These are phyloP conservation scores for Agrotis clavis DNA, from an alignment of 2,888 invertebrate species.

Conservation along the genomic window DNA sequence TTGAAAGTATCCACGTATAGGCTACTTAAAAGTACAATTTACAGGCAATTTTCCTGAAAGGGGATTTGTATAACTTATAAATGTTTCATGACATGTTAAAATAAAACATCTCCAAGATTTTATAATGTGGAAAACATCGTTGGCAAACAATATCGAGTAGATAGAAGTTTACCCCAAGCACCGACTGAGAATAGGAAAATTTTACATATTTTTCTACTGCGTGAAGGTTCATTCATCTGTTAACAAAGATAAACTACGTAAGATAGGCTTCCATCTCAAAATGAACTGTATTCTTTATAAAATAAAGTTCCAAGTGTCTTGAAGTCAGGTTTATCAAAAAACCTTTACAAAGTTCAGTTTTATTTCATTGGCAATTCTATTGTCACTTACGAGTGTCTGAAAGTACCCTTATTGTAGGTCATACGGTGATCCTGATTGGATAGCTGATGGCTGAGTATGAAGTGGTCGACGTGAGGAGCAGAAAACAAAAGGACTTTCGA, in stretches of 20 bases:
- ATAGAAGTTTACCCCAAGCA: constrained; percentile 67
- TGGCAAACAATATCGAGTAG: constrained; percentile 71
- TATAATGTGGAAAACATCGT: constrained; percentile 73
- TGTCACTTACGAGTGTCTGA: constrained; percentile 41
- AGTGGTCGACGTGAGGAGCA: background rate
- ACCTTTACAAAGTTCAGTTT: constrained; percentile 46
- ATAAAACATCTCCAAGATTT: constrained; percentile 61
- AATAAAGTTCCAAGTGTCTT: constrained; percentile 43
- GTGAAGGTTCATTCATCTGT: constrained; percentile 81
- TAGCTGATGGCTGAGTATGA: background rate
- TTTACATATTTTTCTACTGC: constrained; percentile 78
- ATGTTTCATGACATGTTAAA: constrained; percentile 57
- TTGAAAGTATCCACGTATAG: constrained; percentile 15
- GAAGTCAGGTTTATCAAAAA: constrained; percentile 58
- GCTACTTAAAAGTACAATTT: constrained; percentile 20
- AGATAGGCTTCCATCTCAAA: constrained; percentile 57
- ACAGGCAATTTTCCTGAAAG: constrained; percentile 47
- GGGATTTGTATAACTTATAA: constrained; percentile 46
- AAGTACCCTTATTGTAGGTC: constrained; percentile 40
- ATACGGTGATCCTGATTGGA: constrained; percentile 26
- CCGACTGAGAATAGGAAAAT: constrained; percentile 66
- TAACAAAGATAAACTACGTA: constrained; percentile 81
- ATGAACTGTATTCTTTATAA: constrained; percentile 42
- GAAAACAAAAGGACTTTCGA: background rate
- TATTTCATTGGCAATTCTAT: constrained; percentile 60